Base-by-base conservation (phyloP, 64 coral and sea anemone species). In the Stylophora pistillata region DNA sequence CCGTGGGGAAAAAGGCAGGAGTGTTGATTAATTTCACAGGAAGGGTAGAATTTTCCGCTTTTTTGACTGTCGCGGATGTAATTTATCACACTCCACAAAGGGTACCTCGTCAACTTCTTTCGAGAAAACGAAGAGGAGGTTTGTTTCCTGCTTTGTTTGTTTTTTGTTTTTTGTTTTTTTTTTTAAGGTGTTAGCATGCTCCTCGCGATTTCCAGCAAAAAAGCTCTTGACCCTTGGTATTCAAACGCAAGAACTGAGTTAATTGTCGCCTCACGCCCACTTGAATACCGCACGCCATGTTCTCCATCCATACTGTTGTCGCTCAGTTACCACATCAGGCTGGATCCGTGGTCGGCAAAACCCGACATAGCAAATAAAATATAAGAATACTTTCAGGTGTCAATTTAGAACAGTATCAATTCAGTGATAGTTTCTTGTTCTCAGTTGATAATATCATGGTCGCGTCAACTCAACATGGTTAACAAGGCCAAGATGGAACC, bases 211-310 rank as follows among this genome's bases (percentile, higher is more conserved):
- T 23, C 3, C 41, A 18, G 21, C 41, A 31, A n/a, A 76, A 65
- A 65, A 25, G n/a, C 79, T 84, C 32, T 70, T 84, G 37, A 70
- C 80, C 80, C 10, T 13, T 57, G 20, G 57, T 23, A 3, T 79
- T 26, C 30, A 70, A 63, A 62, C 23, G 9, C 41, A 26, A 34
- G 54, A 1, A 62, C 21, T 30, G 20, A 69, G 33, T 84, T 79
- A 55, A 34, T 84, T 23, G 61, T 69, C 60, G 30, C 23, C 30
- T 84, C 37, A 69, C 80, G 62, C 80, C 79, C 79, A 82, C 79
- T 26, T 26, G 33, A 18, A 3, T 11, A 66, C 37, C 57, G 13
- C 31, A 47, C 21, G 30, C 27, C 30, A 68, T 68, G 12, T n/a
- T 9, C 26, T 68, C 26, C 10, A 68, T 68, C 21, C 64, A 68